These are phyloP conservation scores for Anguilla megastoma DNA, from an alignment of 2,797 vertebrate species.

Conservation along the genomic window DNA sequence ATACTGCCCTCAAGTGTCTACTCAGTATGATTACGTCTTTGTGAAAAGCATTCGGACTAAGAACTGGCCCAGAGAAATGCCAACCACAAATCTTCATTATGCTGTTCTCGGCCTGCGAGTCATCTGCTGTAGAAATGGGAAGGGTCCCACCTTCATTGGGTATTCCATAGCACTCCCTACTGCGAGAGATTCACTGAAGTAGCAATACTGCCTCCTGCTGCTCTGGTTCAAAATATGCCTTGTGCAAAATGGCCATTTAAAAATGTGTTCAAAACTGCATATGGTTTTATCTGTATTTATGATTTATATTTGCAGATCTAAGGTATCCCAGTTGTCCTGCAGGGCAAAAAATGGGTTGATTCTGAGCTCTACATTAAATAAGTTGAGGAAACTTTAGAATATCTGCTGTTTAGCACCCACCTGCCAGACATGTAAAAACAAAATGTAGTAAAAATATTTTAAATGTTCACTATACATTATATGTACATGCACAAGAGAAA, in stretches of 20 bases:
- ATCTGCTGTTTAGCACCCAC: too few species aligned
- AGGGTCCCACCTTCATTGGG: not conserved
- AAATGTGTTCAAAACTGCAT: not conserved
- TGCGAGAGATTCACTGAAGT: not conserved
- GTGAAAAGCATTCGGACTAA: not conserved
- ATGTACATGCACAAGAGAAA: too few species aligned
- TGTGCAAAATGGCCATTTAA: constrained; percentile 1
- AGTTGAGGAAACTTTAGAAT: too few species aligned
- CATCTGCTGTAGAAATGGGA: not conserved
- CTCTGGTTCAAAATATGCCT: not conserved
- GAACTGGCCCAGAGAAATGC: not conserved
- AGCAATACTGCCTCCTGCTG: not conserved
- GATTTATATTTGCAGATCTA: not conserved
- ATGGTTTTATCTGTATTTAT: not conserved
- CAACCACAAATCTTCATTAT: not conserved
- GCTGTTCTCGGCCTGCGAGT: not conserved
- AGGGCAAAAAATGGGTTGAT: too few species aligned
- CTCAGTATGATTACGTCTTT: not conserved
- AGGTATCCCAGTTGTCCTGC: not conserved
- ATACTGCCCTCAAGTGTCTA: constrained; percentile 12
- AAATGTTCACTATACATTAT: too few species aligned
- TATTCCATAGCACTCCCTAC: not conserved
- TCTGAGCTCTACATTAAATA: too few species aligned
- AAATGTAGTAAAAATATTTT: too few species aligned
- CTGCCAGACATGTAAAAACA: too few species aligned